These are phyloP conservation scores for Carcinoscorpius rotundicauda DNA, from an alignment of 1,140 invertebrate genomes.

Conservation along the genomic window DNA sequence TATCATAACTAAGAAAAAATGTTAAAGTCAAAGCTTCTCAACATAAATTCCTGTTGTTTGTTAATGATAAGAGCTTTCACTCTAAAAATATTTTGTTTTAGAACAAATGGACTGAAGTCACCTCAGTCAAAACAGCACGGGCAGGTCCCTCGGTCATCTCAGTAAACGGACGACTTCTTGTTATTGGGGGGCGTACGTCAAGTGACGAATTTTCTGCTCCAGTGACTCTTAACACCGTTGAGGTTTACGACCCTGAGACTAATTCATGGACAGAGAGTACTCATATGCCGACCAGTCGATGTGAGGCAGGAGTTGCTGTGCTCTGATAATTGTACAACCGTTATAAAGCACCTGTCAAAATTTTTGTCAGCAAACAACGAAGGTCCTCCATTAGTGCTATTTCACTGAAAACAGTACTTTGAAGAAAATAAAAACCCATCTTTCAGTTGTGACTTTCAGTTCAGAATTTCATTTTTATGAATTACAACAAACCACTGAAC, in stretches of 20 bases:
- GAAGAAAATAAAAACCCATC: too few species aligned
- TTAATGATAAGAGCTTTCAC: not conserved
- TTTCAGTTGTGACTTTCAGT: too few species aligned
- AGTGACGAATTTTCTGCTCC: conserved; percentile 22
- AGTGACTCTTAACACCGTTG: conserved; percentile 61
- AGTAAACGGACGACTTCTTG: conserved; percentile 63
- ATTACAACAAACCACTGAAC: too few species aligned
- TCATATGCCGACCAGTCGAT: conserved; percentile 62
- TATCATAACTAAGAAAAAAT: too few species aligned
- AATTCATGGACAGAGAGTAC: conserved; percentile 63
- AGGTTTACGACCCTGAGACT: conserved; percentile 63
- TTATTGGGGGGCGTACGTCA: conserved; percentile 53
- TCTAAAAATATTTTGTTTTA: conserved; percentile 28
- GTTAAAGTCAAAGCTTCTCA: not conserved
- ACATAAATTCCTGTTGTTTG: not conserved
- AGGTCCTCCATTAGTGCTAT: too few species aligned
- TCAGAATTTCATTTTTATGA: too few species aligned
- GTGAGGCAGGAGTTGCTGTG: conserved; percentile 66
- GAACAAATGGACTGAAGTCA: conserved; percentile 64
- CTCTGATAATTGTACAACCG: conserved; percentile 28
- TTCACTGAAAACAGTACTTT: too few species aligned
- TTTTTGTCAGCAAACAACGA: too few species aligned
- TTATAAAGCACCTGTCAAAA: too few species aligned
- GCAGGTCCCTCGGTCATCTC: conserved; percentile 73
- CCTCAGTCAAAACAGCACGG: conserved; percentile 56